Evolutionary conservation across 2,797 vertebrate genomes (phyloP).

Genomic region (Acrossocheilus wenchowensis): DNA sequence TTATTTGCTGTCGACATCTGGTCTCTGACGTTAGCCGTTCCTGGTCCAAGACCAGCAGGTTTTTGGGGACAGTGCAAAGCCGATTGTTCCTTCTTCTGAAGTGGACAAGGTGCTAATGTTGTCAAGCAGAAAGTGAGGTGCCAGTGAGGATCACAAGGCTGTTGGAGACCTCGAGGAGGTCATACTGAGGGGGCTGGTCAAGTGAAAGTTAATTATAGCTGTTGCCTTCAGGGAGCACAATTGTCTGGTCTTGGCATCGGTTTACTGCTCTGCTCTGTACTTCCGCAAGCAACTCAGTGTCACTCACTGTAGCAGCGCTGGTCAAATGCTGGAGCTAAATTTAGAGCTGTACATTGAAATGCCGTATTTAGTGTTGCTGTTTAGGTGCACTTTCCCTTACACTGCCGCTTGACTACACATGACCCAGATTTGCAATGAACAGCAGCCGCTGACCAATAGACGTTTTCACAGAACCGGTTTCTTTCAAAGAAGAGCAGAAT

Average conservation of each 20-base stretch:
- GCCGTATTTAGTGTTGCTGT: constrained; percentile 8
- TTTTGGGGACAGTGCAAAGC: background rate
- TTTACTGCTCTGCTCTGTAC: constrained; percentile 55
- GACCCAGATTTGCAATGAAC: constrained; percentile 6
- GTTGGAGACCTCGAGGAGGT: constrained; percentile 46
- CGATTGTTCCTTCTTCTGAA: background rate
- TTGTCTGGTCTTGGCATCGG: constrained; percentile 65
- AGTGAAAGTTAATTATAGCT: constrained; percentile 74
- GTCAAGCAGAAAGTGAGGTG: constrained; percentile 3
- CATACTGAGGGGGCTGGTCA: constrained; percentile 40
- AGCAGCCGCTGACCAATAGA: background rate
- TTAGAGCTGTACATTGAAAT: constrained; percentile 20
- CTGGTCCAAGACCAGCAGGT: background rate
- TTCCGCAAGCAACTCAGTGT: constrained; percentile 43
- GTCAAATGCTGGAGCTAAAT: constrained; percentile 9
- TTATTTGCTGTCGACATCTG: background rate
- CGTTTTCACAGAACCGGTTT: constrained; percentile 1
- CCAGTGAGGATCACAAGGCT: constrained; percentile 54
- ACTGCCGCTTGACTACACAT: background rate
- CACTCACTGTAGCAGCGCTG: background rate
- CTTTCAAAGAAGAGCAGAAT: background rate
- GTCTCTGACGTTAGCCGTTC: background rate
- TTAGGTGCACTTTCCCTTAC: background rate
- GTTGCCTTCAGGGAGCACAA: constrained; percentile 56
- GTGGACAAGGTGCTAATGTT: background rate